Evolutionary conservation across 1,140 invertebrate species (phyloP), one percentile per base, ranked within the genome.

Genomic region (Magallana gigas): DNA sequence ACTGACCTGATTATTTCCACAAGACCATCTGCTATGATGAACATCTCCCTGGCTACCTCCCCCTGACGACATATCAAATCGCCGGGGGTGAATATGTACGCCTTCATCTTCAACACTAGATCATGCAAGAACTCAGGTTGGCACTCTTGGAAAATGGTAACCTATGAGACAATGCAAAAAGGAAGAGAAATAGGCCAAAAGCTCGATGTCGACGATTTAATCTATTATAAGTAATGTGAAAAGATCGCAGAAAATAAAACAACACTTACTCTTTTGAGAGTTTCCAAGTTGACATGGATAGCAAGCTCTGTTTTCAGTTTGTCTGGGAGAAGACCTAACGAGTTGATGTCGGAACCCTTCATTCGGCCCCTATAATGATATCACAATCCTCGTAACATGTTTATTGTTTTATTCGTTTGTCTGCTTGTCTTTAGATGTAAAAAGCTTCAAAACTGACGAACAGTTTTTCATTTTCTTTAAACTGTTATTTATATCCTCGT

Each of bases 51-150:
- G 0, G 98, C 98, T 14, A 98, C 98, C 96, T 98, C 97, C 91
- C 98, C 98, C 95, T 98, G 98, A 2, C 98, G 96, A 93, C 98
- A 99, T 92, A 99, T 99, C 59, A 98, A 97, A 94, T 99, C 98
- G 36, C 98, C 98, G 0, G 98, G 98, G 14, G 98, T 99, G 94
- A 99, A 99, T 94, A 99, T 99, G 93, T 98, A 99, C 3, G 98
- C 98, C 94, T 98, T 98, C 98, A 99, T 99, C 95, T 99, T 99
- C 62, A 99, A 96, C 29, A 99, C 98, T 64, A 99, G 96, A 94
- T 99, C 98, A 94, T 99, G 98, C 4, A 99, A 96, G 94, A 99
- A 99, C 95, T 99, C 98, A 0, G 98, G 98, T 94, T 99, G 98
- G 94, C 98, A 99, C 95, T 99, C 98, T 96, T 99, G 97, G 94